Percentiles rank a stretch among this genome's conserved stretches.
Conservation (phyloP, 2,797 vertebrate genomes). For the Rhinogobio ventralis region DNA sequence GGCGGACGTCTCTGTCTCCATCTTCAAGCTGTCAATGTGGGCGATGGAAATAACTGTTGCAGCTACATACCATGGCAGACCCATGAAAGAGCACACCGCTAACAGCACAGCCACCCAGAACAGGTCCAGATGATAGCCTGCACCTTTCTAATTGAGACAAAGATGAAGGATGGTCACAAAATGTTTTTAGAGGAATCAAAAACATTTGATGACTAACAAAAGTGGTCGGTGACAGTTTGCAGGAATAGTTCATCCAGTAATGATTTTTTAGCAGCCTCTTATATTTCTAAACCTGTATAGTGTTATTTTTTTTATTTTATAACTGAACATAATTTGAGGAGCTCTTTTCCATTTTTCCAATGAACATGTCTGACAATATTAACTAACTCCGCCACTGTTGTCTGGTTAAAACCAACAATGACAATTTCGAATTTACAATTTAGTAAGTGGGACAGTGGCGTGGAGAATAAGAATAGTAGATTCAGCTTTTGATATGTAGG, state of each 20-base stretch:
- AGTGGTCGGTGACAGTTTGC: not conserved
- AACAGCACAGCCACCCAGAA: slow-evolving; percentile 93
- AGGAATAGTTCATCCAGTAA: not conserved
- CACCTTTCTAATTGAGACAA: slow-evolving; percentile 86
- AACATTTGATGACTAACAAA: not conserved
- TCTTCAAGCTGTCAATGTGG: slow-evolving; percentile 98
- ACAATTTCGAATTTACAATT: not conserved
- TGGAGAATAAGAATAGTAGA: not conserved
- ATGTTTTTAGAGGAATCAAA: not conserved
- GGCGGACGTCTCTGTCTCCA: slow-evolving; percentile 97
- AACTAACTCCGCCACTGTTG: not conserved
- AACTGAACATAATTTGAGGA: not conserved
- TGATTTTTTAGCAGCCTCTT: not conserved
- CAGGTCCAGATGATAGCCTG: slow-evolving; percentile 94
- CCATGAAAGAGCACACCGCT: slow-evolving; percentile 94
- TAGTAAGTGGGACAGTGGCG: not conserved
- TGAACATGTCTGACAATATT: not conserved
- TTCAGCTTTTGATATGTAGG: not conserved
- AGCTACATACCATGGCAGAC: slow-evolving; percentile 95
- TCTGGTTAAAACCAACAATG: not conserved
- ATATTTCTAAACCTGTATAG: not conserved
- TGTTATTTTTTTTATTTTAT: not conserved
- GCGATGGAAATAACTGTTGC: slow-evolving; percentile 97
- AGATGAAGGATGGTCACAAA: not conserved
- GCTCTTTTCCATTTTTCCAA: not conserved